Evolutionary conservation across 2,113 vertebrate genomes (phyloP), one percentile per base, ranked within the genome.

Genomic region (Thryonomys swinderianus): DNA sequence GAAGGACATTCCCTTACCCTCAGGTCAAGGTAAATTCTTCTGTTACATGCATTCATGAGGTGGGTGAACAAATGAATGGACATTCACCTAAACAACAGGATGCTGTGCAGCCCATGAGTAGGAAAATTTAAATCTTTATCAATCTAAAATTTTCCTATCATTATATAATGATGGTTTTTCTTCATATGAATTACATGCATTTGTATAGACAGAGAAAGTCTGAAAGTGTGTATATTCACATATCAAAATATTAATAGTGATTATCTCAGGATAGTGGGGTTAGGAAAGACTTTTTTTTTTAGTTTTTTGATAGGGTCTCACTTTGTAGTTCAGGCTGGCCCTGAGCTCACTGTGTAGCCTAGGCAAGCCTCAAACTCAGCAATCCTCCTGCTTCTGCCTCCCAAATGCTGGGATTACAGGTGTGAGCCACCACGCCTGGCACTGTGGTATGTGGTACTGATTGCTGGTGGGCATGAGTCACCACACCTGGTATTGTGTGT

Each of bases 181-280:
- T 76, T 48, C 69, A 76, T 86, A 74, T 74, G 17, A 74, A 89
- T 61, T 59, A 85, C 40, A 94, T 51, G 59, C 32, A 82, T 85
- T 53, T 73, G 27, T 86, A 55, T 53, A 42, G 23, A 80, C 20
- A 85, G 53, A n/a, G 71, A 76, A 59, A 66, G 14, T 9, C 55
- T 91, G 66, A 88, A 91, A 91, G 10, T 55, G 2, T 80, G 78
- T 16, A 78, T n/a, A 88, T 9, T 81, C 7, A 83, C n/a, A 92
- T 11, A 86, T 5, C 4, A 86, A 94, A 95, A 81, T 53, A 45
- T 94, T 92, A 94, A 76, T 16, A 84, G 74, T 25, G 88, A 69
- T 95, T 92, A 85, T 82, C 37, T 84, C 6, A 94, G 55, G 51
- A 80, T 11, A 48, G 1, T 80, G 10, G 5, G 8, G 10, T 51